Evolutionary conservation across 2,888 invertebrate species (phyloP), one percentile per base, ranked within the genome.

Genomic region (Scaptomyza flava): DNA sequence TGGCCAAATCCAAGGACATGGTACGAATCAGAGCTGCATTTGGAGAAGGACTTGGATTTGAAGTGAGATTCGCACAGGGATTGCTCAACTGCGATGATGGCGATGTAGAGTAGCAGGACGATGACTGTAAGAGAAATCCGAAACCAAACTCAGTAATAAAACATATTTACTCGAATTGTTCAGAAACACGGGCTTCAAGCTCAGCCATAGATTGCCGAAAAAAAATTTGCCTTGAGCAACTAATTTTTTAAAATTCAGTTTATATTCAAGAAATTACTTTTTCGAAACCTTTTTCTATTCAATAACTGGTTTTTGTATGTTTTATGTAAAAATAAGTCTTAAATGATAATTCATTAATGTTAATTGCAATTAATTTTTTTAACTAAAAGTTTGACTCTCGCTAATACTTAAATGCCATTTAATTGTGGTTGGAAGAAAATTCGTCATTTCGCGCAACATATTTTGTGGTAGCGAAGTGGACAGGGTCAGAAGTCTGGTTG

Each of bases 1-100:
- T 63, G 51, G 77, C 59, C 63, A 79, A 23, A 1, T 75, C 79
- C 75, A 75, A 36, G 8, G 75, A 76, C 79, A 75, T 79, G 56
- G 79, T 78, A 17, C 71, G 76, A 6, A 69, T 69, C 8, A 75
- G 36, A 3, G 61, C 52, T 11, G 70, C 51, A 50, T 63, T 73
- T 47, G 59, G 38, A 41, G 20, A 50, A 7, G 42, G 6, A 45
- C 51, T 36, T 12, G 47, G 7, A 27, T 66, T 43, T 1, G 60
- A 9, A 41, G 54, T 50, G 3, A 34, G 14, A 33, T 17, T 58
- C 6, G 31, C n/a, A 42, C 58, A 33, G 20, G 46, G 8, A 60
- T 30, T 48, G 46, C 36, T 50, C 47, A 41, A 48, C 58, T 53
- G 63, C 48, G 86, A 62, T 31, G 68, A 48, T 33, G 67, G 62